Base-by-base conservation (phyloP, 2,113 vertebrate genomes). In the Lasiurus borealis region DNA sequence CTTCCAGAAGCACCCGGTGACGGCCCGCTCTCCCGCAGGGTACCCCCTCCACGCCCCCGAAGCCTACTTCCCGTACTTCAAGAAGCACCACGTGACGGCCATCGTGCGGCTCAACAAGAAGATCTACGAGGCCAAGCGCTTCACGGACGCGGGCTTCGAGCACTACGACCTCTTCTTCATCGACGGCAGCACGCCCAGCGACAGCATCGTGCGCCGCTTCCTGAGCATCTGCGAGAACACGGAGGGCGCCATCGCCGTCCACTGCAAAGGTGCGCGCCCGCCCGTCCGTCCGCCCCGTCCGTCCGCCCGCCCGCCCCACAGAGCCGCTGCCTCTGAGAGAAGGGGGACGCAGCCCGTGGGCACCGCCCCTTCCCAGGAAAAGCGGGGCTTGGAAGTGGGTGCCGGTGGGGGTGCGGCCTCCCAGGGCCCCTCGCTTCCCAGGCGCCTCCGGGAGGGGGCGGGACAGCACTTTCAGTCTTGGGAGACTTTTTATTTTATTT, bases 31-130 rank as follows among this genome's bases (percentile, higher is more conserved):
- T n/a, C n/a, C n/a, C n/a, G n/a, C 78, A 99, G 99, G 99, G 83
- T 99, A 99, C 96, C 99, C 99, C 14, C 99, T 99, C 31, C 99
- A 99, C 23, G 99, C 99, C 8, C 99, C 99, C 0, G 99, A 99
- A 98, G 99, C 99, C 36, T 99, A 99, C 97, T 99, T 99, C 94
- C 99, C 99, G 0, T 99, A 99, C 97, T 99, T 99, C 98, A 99
- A 99, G 89, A 99, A 99, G 94, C 99, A 99, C 97, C 99, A 99
- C 0, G 97, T 99, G 88, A 99, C 98, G n/a, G 98, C 99, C 0
- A 19, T 99, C 21, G 96, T 99, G 88, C 98, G 99, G 31, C 98
- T 99, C 85, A 99, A 99, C 97, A 99, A 99, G 96, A 99, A 99
- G 98, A 99, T 99, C 59, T 99, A 99, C 15, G 99, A 99, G 50